Base-by-base conservation (phyloP, 2,113 vertebrate genomes). In the Scolopax mira region DNA sequence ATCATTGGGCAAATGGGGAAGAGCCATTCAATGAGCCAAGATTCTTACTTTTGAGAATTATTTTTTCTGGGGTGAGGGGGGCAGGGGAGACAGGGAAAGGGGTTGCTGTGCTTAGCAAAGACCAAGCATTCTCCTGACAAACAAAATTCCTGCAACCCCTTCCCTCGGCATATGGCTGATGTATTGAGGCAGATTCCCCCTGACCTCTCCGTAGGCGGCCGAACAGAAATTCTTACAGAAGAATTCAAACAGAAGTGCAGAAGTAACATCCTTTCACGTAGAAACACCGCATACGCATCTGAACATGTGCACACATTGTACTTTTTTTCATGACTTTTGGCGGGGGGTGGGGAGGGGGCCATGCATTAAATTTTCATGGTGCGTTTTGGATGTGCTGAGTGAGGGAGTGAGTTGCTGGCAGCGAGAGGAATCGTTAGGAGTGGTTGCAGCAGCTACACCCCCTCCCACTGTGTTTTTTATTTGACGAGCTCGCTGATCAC, bases 341-440 rank as follows among this genome's bases (percentile, higher is more conserved):
- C 41, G 41, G 41, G 41, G 15, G 41, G 11, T 42, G 28, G 14
- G 16, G 19, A 37, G 27, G 19, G 10, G 18, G 46, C 5, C 0
- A 3, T 2, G 23, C 19, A 1, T 48, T n/a, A 25, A 8, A 69
- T 75, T 61, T 42, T 84, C 23, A 2, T 14, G 1, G 17, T 42
- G 66, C 58, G 2, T 62, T 92, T 81, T 61, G 77, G 66, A 62
- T 64, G 27, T 88, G 85, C 91, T 89, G 75, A 70, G 84, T 66
- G 65, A 44, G 39, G 84, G 65, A 80, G 39, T 85, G 62, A 81
- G 58, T 35, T 89, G 75, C 79, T 71, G 58, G 54, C 88, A 72
- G 57, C 69, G 54, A 87, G 79, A 79, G 94, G 94, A 95, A 75
- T 96, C 94, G 87, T 48, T n/a, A 90, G 96, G 90, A 95, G 85